Conservation (phyloP, 2,888 invertebrate species). For the Caenorhabditis sp. region DNA sequence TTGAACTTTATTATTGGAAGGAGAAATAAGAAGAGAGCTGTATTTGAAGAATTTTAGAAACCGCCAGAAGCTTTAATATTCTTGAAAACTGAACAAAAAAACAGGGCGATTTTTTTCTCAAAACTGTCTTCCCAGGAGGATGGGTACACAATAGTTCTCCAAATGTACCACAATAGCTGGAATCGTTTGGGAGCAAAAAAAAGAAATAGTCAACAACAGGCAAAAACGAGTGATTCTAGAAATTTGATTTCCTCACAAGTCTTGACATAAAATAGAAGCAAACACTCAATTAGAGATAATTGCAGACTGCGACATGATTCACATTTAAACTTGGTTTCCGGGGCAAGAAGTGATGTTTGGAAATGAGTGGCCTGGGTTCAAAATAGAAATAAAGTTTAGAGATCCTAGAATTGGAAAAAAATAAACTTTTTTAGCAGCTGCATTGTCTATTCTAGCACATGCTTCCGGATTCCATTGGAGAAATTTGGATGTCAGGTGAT, state of each 20-base stretch:
- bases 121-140: neutral
- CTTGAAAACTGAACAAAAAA: neutral
- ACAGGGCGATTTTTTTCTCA: neutral
- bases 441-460: too few relatives aligned
- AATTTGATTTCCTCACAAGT: neutral
- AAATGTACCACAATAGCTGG: neutral
- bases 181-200: neutral
- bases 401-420: neutral
- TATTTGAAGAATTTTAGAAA: too few relatives aligned
- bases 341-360: neutral
- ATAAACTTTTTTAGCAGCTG: too few relatives aligned
- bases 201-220: slow-evolving; percentile 9
- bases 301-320: slow-evolving; percentile 20
- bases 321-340: neutral
- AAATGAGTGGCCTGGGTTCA: neutral
- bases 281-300: slow-evolving; percentile 26
- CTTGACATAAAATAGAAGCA: neutral
- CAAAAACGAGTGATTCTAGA: neutral
- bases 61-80: neutral
- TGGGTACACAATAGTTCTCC: neutral
- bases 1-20: neutral
- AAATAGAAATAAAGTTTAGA: neutral
- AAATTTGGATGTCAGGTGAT: too few relatives aligned
- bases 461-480: too few relatives aligned
- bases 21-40: neutral